Conservation (phyloP, 2,113 vertebrate species). For the Zootoca vivipara region DNA sequence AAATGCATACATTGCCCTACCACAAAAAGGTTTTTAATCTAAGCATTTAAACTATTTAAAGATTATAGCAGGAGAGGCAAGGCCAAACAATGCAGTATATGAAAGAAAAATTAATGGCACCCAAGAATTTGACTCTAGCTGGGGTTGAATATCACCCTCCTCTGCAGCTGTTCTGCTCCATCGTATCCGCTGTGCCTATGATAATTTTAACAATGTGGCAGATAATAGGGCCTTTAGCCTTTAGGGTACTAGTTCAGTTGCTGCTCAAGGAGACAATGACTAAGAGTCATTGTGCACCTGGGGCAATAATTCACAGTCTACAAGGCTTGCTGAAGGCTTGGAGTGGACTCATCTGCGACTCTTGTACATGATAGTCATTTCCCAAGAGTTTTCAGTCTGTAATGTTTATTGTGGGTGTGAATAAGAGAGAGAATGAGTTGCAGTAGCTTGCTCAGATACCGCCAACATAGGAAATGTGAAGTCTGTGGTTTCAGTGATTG, state of each 20-base stretch:
- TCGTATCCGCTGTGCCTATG: not conserved
- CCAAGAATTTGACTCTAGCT: no score
- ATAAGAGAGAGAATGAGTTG: not conserved
- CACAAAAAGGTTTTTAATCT: no score
- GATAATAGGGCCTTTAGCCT: not conserved
- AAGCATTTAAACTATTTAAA: not conserved
- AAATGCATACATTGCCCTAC: not conserved
- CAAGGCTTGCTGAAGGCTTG: accelerated
- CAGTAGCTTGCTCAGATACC: not conserved
- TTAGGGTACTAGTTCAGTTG: not conserved
- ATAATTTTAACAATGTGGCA: not conserved
- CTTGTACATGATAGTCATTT: not conserved
- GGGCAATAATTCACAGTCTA: not conserved
- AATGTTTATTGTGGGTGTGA: not conserved
- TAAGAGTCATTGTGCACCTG: not conserved
- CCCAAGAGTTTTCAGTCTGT: not conserved
- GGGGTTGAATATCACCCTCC: not conserved
- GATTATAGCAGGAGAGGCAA: not conserved
- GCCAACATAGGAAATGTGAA: not conserved
- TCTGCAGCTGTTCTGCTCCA: not conserved
- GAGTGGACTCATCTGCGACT: not conserved
- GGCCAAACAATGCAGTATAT: no score
- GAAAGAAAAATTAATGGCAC: no score
- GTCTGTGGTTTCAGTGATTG: not conserved
- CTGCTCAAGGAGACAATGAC: not conserved